A percentile compares a stretch with the other conserved stretches of the same genome.
phyloP scores from a whole-genome alignment of 2,888 invertebrate genomes.

The Choreutis nemorana region DNA sequence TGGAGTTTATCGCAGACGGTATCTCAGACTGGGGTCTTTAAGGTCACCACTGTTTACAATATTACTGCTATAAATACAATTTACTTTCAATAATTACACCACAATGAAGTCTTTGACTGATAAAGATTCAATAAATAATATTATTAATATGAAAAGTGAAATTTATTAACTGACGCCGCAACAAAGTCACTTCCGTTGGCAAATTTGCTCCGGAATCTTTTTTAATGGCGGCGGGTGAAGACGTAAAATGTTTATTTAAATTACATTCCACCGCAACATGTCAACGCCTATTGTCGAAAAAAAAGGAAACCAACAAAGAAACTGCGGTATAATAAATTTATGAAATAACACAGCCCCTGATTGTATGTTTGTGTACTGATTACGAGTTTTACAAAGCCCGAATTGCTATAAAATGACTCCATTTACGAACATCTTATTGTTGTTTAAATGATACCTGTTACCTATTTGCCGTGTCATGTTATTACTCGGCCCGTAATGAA shows the following conservation, averaged over 20 bases:
- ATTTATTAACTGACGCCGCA: slow-evolving; percentile 30
- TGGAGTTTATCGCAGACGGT: slow-evolving; percentile 34
- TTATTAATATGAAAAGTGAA: slow-evolving; percentile 34
- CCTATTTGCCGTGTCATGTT: slow-evolving; percentile 40
- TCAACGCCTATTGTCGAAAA: slow-evolving; percentile 55
- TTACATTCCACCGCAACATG: slow-evolving; percentile 49
- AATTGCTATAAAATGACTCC: slow-evolving; percentile 56
- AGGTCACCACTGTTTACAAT: slow-evolving; percentile 37
- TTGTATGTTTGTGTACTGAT: slow-evolving; percentile 55
- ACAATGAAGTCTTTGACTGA: slow-evolving; percentile 58
- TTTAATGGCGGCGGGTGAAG: slow-evolving; percentile 28
- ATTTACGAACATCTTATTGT: slow-evolving; percentile 44
- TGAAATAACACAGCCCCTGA: slow-evolving; percentile 53
- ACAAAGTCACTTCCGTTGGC: slow-evolving; percentile 46
- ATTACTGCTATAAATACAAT: slow-evolving; percentile 54
- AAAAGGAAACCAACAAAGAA: slow-evolving; percentile 38
- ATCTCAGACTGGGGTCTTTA: slow-evolving; percentile 31
- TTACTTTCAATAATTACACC: slow-evolving; percentile 57
- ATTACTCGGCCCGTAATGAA: slow-evolving; percentile 36
- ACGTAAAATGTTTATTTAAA: slow-evolving; percentile 39
- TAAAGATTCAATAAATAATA: slow-evolving; percentile 44
- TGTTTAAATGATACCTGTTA: slow-evolving; percentile 51
- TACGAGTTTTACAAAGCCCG: slow-evolving; percentile 47
- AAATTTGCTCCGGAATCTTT: slow-evolving; percentile 22
- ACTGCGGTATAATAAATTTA: slow-evolving; percentile 55